Base-by-base conservation (phyloP, 2,113 vertebrate species). In the Ceratotherium simum region DNA sequence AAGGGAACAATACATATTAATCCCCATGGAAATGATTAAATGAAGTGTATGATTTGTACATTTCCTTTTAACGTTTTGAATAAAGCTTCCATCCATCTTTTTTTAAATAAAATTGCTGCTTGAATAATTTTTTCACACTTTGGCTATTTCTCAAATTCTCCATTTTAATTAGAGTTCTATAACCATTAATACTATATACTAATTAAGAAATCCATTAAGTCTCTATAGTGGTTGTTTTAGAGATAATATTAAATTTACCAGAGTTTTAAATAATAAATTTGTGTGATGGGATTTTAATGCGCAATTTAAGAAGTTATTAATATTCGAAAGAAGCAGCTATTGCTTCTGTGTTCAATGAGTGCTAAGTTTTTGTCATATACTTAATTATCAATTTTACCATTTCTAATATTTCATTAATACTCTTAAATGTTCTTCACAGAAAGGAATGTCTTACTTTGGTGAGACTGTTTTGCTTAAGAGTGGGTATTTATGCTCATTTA, bases 201-300 rank as follows among this genome's bases (percentile, higher is more conserved):
- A 95, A 95, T 97, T 98, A 98, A 93, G 88, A 95, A 97, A 97
- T 95, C 93, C 91, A 98, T 97, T 98, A 92, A 95, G 27, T 94
- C 60, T 90, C 91, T 97, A 58, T 95, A 96, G 88, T 86, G 96
- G 93, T 97, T 98, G 89, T 85, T 91, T 97, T 96, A 95, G 31
- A 98, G 91, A 88, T 96, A 93, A 84, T 73, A 82, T 93, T 97
- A 97, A 97, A 97, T 96, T 97, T 97, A 91, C 82, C 93, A 72
- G 46, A 78, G 60, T 93, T 96, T 97, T 96, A 97, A 97, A 95
- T 97, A 97, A 97, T 98, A 95, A 97, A 93, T 98, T 97, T 21
- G 67, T 89, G 6, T 92, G 96, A 97, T 97, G 62, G 81, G 89
- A 89, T 96, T 97, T 97, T 96, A 98, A 97, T 96, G 67, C 96